A percentile compares a stretch with the other conserved stretches of the same genome.
phyloP scores from a whole-genome alignment of 2,888 invertebrate genomes.

The Lasius fuliginosus region DNA sequence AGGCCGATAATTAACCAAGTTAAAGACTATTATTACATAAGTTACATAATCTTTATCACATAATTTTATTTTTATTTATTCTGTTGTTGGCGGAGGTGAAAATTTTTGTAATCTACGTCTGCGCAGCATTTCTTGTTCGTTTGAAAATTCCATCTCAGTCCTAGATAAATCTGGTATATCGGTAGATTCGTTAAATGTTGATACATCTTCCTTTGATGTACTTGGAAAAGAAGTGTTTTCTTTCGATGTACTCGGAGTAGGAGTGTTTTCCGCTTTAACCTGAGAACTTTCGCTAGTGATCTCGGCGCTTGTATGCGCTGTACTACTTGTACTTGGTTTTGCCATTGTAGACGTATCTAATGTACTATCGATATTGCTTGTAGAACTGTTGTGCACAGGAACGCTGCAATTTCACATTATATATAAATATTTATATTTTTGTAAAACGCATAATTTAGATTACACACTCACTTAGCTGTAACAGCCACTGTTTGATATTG shows the following conservation, averaged over 20 bases:
- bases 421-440: background rate
- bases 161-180: conserved; percentile 79
- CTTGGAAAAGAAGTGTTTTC: conserved; percentile 62
- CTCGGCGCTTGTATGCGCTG: conserved; percentile 18
- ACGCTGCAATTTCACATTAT: conserved; percentile 74
- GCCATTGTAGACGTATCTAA: conserved; percentile 59
- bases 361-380: conserved; percentile 52
- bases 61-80: conserved; percentile 70
- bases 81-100: conserved; percentile 74
- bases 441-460: conserved; percentile 4
- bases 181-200: conserved; percentile 54
- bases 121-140: conserved; percentile 89
- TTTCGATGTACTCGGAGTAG: conserved; percentile 66
- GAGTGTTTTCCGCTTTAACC: conserved; percentile 47
- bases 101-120: conserved; percentile 93
- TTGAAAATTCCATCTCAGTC: conserved; percentile 87
- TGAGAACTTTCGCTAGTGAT: conserved; percentile 43
- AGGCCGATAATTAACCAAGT: conserved; percentile 67
- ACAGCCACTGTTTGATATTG: conserved; percentile 94
- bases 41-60: conserved; percentile 69
- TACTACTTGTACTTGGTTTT: conserved; percentile 60
- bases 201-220: conserved; percentile 21
- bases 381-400: conserved; percentile 71
- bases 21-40: conserved; percentile 70
- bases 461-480: conserved; percentile 83